phyloP scores from a whole-genome alignment of 2,113 vertebrate genomes.

The Dunckerocampus dactyliophorus region DNA sequence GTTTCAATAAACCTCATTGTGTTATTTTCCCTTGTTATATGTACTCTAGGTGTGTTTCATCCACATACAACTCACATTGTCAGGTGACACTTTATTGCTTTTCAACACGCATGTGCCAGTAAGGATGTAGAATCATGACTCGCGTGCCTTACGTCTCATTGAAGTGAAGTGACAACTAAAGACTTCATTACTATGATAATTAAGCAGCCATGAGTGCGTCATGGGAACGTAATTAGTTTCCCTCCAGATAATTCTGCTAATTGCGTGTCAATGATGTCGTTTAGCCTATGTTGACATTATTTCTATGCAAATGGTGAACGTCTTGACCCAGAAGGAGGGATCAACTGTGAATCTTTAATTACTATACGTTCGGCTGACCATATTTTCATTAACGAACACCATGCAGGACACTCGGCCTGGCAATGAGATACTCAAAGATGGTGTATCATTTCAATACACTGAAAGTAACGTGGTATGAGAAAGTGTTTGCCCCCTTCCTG shows the following conservation, averaged over 20 bases:
- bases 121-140: constrained; percentile 56
- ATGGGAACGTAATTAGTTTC: constrained; percentile 57
- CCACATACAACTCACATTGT: not conserved
- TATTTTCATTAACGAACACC: too few relatives aligned
- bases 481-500: too few relatives aligned
- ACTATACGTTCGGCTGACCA: not conserved
- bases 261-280: constrained; percentile 63
- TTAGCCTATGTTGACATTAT: constrained; percentile 64
- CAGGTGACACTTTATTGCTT: constrained; percentile 22
- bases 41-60: constrained; percentile 3
- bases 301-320: constrained; percentile 64
- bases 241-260: constrained; percentile 57
- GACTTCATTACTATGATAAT: constrained; percentile 72
- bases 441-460: too few relatives aligned
- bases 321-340: constrained; percentile 15
- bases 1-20: constrained; percentile 59
- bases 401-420: too few relatives aligned
- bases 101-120: constrained; percentile 48
- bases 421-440: too few relatives aligned
- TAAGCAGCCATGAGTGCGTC: constrained; percentile 57
- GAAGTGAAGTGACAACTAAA: constrained; percentile 64
- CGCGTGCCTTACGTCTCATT: constrained; percentile 60
- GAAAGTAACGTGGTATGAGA: too few relatives aligned
- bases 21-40: constrained; percentile 6
- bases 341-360: constrained; percentile 7